Base-by-base conservation (phyloP, 2,797 vertebrate genomes). In the Sebastes goodei region DNA sequence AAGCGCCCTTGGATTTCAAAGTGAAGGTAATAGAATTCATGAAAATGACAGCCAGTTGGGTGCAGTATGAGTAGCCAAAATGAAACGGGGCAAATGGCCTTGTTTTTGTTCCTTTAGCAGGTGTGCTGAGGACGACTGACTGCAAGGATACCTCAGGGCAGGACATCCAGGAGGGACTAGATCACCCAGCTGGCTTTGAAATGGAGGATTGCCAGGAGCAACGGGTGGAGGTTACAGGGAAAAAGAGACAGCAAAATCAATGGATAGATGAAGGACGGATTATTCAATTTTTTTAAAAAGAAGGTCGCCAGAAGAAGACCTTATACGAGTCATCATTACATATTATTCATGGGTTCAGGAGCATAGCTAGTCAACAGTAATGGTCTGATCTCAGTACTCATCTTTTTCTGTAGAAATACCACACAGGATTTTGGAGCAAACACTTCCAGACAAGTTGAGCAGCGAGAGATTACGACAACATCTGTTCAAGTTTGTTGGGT, bases 401-500 rank as follows among this genome's bases (percentile, higher is more conserved):
- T 32, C 15, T 30, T 74, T 78, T 75, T 27, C 10, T 49, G 17
- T 20, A 49, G 53, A 21, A 74, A 71, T 76, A 38, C 64, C 30
- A 27, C 23, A 72, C 46, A 11, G 55, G 60, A 66, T 56, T 71
- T 66, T 63, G 29, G 49, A 27, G 17, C 29, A 52, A 70, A 87
- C 59, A 42, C 46, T 70, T 74, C 64, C 27, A 64, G 71, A 70
- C 59, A 87, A 77, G 27, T 64, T 66, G 59, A 86, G 60, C 77
- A 84, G 73, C 42, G 6, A 74, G 62, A 82, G 71, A 82, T 83
- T 65, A 76, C n/a, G 70, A 74, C 29, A 78, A 77, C 69, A 83
- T 85, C 69, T 72, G 75, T 59, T 81, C 27, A 69, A n/a, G n/a
- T n/a, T 53, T 56, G 21, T 56, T 10, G 23, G 2, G 1, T n/a